phyloP scores from a whole-genome alignment of 1,140 invertebrate genomes.

The Metaphire vulgaris region DNA sequence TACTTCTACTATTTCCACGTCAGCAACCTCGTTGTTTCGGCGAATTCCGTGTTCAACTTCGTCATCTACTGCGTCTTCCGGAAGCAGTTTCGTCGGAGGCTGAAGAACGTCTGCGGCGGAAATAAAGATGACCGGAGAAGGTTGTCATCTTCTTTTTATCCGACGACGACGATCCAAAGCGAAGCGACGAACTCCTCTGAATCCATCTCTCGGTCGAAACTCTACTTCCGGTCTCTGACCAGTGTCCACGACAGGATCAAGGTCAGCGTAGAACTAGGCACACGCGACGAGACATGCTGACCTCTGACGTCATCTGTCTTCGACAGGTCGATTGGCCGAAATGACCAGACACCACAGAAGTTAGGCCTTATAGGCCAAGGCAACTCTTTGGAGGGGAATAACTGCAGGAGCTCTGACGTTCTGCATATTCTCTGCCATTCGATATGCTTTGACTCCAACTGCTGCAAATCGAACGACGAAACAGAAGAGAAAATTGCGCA shows the following conservation, averaged over 20 bases:
- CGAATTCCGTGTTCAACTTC: constrained; percentile 28
- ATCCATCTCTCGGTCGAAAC: background rate
- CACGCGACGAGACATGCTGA: background rate
- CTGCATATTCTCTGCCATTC: too few relatives aligned
- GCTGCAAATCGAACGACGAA: background rate
- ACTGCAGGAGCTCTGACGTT: background rate
- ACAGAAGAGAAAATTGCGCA: background rate
- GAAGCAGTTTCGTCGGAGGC: constrained; percentile 24
- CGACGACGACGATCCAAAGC: background rate
- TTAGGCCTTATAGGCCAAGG: too few relatives aligned
- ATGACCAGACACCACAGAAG: too few relatives aligned
- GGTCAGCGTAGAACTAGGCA: background rate
- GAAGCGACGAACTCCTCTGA: background rate
- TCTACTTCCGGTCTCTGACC: background rate
- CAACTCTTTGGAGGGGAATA: background rate
- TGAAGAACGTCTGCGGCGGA: constrained; percentile 18
- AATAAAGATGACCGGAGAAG: background rate
- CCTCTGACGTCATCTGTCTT: background rate
- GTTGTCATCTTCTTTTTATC: background rate
- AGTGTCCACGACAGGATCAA: background rate
- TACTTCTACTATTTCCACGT: constrained; percentile 30
- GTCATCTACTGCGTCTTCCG: constrained; percentile 29
- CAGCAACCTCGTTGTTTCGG: constrained; percentile 20
- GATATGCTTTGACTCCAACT: background rate
- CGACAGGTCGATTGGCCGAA: background rate